Evolutionary conservation across 2,888 invertebrate species (phyloP), one percentile per base, ranked within the genome.

Genomic region (Hydraecia micacea): DNA sequence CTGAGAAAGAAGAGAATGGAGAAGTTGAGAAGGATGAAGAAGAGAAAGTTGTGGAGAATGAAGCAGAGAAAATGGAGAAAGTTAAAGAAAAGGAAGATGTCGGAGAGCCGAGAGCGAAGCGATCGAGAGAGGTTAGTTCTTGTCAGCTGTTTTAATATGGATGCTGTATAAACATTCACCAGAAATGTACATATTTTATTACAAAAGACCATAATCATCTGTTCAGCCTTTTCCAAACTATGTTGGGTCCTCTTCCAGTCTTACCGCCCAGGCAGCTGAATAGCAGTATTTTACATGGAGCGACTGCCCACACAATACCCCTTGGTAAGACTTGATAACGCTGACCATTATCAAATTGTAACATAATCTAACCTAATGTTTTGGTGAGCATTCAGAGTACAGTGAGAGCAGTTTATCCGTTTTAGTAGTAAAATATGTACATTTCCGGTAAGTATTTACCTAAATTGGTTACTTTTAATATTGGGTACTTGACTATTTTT

Each of bases 91-190:
- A 85, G 62, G 86, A 81, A 63, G 86, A 90, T 11, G 55, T 71
- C 2, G 86, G 78, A 46, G 97, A 96, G 82, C 96, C 96, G 0
- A 90, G 96, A 87, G 96, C 96, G 65, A 96, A 96, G 88, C 91
- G 96, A 88, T 94, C 94, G 90, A 94, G 96, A 94, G 96, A 96
- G 94, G 96, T 96, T 67, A 88, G 91, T 87, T 75, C 66, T 7
- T 82, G 76, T 65, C 0, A 68, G 13, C 11, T 74, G 9, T 63
- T 62, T 52, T 76, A 25, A 63, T n/a, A 5, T 52, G 8, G 8
- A 58, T 73, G 11, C 9, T 21, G 5, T 73, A 62, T 28, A 18
- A 28, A 73, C n/a, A 11, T 8, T 73, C 4, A 13, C 32, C 42
- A 42, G 73, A 73, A 73, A 52, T 55, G 25, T 81, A 81, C 13